Conservation (phyloP, 2,888 invertebrate genomes). For the Omphaloscelis lunosa region DNA sequence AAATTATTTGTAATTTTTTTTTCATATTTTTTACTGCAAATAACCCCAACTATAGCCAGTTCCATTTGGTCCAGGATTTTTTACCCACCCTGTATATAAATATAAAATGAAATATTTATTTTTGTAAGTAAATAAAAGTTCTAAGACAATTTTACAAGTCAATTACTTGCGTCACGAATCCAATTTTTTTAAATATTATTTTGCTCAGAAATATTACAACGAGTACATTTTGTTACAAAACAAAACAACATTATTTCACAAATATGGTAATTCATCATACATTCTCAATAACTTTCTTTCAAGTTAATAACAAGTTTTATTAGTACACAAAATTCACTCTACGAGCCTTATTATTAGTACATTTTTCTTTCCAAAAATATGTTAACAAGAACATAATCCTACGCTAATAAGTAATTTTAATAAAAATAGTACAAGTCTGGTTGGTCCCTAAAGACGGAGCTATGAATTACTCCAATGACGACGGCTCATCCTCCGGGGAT, state of each 20-base stretch:
- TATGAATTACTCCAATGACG: constrained; percentile 30
- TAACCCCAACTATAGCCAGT: too few species aligned
- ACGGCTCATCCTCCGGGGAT: constrained; percentile 10
- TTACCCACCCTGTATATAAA: too few species aligned
- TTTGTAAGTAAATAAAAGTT: background rate
- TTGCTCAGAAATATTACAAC: background rate
- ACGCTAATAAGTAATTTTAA: constrained; percentile 18
- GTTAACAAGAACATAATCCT: constrained; percentile 19
- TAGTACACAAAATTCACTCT: background rate
- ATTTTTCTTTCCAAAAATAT: constrained; percentile 1
- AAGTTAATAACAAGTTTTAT: background rate
- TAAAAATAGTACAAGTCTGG: background rate
- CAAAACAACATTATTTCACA: background rate
- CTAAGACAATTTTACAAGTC: background rate
- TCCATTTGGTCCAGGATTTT: too few species aligned
- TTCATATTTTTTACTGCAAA: too few species aligned
- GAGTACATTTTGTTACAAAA: background rate
- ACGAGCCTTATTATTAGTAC: background rate
- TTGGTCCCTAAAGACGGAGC: constrained; percentile 13
- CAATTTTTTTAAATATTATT: too few species aligned
- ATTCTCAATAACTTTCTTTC: background rate
- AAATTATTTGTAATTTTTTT: too few species aligned
- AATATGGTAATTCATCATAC: background rate
- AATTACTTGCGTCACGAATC: background rate
- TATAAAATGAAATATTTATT: background rate